Percentiles rank a stretch among this genome's conserved stretches.
Evolutionary conservation across 2,797 vertebrate genomes (phyloP).

Genomic region (Esox lucius): DNA sequence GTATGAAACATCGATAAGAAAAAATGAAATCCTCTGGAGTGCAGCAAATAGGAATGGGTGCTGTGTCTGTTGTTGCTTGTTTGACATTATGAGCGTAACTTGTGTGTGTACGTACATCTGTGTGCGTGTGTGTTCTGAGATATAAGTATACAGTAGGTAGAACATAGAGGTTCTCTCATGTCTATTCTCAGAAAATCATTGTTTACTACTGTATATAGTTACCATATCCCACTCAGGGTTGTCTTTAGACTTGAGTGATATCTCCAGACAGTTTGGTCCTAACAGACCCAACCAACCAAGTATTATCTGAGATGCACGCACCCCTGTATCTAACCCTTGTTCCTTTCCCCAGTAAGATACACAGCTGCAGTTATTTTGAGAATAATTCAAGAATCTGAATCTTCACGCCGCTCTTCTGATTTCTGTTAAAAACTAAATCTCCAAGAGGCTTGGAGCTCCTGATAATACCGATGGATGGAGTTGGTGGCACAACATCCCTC

Average conservation of each 20-base stretch:
- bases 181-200: conserved; percentile 50
- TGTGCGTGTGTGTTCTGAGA: neutral
- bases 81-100: conserved; percentile 67
- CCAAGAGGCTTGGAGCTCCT: too few species aligned
- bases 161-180: conserved; percentile 34
- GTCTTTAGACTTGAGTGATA: conserved; percentile 50
- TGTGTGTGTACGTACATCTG: neutral
- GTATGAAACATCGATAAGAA: neutral
- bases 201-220: neutral
- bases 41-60: conserved; percentile 55
- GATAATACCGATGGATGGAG: too few species aligned
- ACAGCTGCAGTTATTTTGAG: conserved; percentile 19
- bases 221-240: conserved; percentile 20
- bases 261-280: conserved; percentile 33
- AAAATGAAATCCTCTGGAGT: conserved; percentile 51
- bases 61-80: conserved; percentile 62
- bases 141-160: neutral
- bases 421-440: neutral
- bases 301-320: neutral
- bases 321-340: too few species aligned
- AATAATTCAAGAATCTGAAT: conserved; percentile 18
- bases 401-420: conserved; percentile 19
- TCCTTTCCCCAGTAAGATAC: neutral
- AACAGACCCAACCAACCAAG: conserved; percentile 17
- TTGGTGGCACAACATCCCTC: neutral